Conservation (phyloP, 2,797 vertebrate genomes). For the Siniperca scherzeri region DNA sequence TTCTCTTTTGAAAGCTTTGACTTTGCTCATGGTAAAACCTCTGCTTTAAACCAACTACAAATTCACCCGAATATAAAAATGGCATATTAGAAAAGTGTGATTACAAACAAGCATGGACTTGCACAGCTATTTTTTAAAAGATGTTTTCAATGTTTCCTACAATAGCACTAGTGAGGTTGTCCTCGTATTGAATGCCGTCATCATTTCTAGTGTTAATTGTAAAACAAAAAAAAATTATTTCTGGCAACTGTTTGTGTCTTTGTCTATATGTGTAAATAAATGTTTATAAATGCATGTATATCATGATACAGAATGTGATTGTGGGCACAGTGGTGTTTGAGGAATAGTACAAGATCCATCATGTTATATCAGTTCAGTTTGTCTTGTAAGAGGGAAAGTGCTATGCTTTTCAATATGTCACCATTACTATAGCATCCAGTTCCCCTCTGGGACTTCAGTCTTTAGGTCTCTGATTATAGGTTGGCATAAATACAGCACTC, state of each 20-base stretch:
- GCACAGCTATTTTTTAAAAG: neutral
- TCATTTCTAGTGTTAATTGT: neutral
- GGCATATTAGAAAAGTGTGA: neutral
- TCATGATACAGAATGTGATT: neutral
- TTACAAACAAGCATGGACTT: neutral
- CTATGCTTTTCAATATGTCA: slow-evolving; percentile 64
- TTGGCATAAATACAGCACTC: slow-evolving; percentile 68
- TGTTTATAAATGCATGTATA: neutral
- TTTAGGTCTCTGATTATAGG: slow-evolving; percentile 64
- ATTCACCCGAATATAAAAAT: slow-evolving; percentile 1
- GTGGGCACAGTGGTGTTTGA: neutral
- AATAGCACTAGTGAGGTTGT: neutral
- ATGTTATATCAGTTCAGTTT: slow-evolving; percentile 49
- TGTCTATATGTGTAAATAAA: neutral
- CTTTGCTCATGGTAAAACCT: neutral
- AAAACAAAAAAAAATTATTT: neutral
- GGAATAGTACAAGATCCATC: slow-evolving; percentile 43
- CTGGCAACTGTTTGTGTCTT: neutral
- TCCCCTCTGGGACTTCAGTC: slow-evolving; percentile 54
- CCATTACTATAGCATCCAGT: slow-evolving; percentile 61
- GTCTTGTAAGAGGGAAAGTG: slow-evolving; percentile 50
- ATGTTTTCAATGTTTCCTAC: neutral
- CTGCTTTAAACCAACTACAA: neutral
- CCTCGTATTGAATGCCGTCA: neutral
- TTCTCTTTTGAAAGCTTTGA: slow-evolving; percentile 27